A percentile compares a stretch with the other conserved stretches of the same genome.
Evolutionary conservation across 2,888 invertebrate species (phyloP).

Genomic region (Elgonia sp.): DNA sequence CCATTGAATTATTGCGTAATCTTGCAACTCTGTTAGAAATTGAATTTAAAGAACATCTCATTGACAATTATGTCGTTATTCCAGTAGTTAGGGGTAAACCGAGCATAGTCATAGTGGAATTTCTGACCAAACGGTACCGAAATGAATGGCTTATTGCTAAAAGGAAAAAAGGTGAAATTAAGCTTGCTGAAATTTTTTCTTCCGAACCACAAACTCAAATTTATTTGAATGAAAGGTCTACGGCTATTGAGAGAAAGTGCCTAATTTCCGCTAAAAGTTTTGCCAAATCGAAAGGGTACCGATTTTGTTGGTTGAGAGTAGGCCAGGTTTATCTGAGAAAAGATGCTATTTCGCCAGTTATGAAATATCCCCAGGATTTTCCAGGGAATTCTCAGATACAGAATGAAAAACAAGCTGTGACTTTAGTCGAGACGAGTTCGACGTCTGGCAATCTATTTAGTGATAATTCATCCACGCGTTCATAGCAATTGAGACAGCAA

Average conservation of each 20-base stretch:
- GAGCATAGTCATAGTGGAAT: neutral
- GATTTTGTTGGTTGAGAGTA: neutral
- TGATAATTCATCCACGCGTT: too few species aligned
- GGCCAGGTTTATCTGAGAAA: neutral
- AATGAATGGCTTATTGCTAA: conserved; percentile 12
- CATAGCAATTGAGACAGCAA: too few species aligned
- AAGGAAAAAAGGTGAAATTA: neutral
- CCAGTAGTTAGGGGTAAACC: conserved; percentile 1
- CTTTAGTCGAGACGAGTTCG: too few species aligned
- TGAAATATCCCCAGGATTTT: too few species aligned
- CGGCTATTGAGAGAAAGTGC: too few species aligned
- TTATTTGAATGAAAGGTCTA: neutral
- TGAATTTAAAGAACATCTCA: neutral
- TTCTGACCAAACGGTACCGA: neutral
- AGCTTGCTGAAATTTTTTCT: neutral
- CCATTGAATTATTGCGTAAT: neutral
- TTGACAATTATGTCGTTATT: neutral
- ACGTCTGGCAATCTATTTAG: too few species aligned
- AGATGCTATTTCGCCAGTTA: neutral
- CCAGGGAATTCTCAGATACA: too few species aligned
- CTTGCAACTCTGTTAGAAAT: neutral
- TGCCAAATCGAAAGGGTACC: neutral
- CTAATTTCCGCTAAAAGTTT: neutral
- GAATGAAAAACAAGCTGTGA: too few species aligned
- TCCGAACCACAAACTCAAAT: neutral